phyloP scores from a whole-genome alignment of 2,797 vertebrate species.

The Calcarius lapponicus region DNA sequence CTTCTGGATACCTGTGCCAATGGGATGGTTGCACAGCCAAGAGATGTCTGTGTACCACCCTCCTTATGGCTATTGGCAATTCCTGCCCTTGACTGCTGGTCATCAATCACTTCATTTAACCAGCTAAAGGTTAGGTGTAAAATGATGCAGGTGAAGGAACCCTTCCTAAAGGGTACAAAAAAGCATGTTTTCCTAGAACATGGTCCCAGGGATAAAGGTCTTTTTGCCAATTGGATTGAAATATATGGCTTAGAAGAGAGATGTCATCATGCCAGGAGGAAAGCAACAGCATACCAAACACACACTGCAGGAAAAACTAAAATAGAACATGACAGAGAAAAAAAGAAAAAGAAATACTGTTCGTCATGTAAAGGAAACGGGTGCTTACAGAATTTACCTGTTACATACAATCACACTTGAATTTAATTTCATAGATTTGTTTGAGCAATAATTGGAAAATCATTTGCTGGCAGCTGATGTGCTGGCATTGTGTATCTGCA shows the following conservation, averaged over 20 bases:
- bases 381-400: constrained; percentile 1
- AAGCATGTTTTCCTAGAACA: neutral
- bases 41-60: neutral
- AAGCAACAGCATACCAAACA: neutral
- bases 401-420: constrained; percentile 9
- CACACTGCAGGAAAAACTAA: neutral
- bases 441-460: constrained; percentile 44
- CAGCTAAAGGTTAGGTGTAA: neutral
- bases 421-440: constrained; percentile 39
- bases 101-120: neutral
- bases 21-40: neutral
- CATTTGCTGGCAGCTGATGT: constrained; percentile 47
- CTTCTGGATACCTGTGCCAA: neutral
- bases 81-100: neutral
- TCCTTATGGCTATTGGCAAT: neutral
- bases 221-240: neutral
- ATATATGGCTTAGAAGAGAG: neutral
- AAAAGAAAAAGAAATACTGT: neutral
- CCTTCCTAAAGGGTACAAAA: neutral
- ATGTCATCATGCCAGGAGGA: neutral
- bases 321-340: neutral
- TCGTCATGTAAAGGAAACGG: neutral
- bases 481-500: constrained; percentile 23
- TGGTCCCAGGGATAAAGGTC: neutral
- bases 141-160: neutral